phyloP scores from a whole-genome alignment of 2,797 vertebrate species.

The Acrossocheilus wenchowensis region DNA sequence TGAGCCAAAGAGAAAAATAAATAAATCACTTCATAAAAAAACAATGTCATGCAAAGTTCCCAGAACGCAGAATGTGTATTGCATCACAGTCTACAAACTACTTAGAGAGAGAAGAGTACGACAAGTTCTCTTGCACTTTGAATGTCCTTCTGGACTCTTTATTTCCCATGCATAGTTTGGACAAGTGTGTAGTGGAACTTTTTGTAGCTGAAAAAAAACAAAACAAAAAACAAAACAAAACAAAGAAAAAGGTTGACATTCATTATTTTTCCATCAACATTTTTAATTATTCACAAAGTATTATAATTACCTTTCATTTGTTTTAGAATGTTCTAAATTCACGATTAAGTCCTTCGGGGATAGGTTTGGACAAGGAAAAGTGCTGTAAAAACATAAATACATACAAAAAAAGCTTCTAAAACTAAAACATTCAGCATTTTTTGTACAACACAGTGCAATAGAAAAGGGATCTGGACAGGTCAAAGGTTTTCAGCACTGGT shows the following conservation, averaged over 20 bases:
- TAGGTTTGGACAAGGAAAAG: conserved; percentile 72
- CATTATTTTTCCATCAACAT: conserved; percentile 72
- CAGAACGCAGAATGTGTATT: background rate
- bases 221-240: conserved; percentile 51
- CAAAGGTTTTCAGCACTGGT: conserved; percentile 64
- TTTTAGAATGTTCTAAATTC: conserved; percentile 62
- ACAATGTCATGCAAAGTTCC: background rate
- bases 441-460: conserved; percentile 81
- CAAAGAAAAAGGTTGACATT: conserved; percentile 72
- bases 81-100: background rate
- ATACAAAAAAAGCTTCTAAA: conserved; percentile 73
- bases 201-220: conserved; percentile 59
- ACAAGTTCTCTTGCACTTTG: conserved; percentile 62
- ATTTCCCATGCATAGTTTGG: conserved; percentile 89
- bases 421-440: conserved; percentile 80
- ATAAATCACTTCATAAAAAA: conserved; percentile 7
- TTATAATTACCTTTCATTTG: conserved; percentile 61
- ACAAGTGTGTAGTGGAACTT: conserved; percentile 83
- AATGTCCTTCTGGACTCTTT: conserved; percentile 81
- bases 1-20: background rate
- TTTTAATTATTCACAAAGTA: conserved; percentile 73
- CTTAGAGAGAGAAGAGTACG: background rate
- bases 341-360: conserved; percentile 75
- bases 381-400: conserved; percentile 85
- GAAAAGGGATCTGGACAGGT: conserved; percentile 57